phyloP scores from a whole-genome alignment of 2,113 vertebrate genomes.

The Epinephelus lanceolatus region DNA sequence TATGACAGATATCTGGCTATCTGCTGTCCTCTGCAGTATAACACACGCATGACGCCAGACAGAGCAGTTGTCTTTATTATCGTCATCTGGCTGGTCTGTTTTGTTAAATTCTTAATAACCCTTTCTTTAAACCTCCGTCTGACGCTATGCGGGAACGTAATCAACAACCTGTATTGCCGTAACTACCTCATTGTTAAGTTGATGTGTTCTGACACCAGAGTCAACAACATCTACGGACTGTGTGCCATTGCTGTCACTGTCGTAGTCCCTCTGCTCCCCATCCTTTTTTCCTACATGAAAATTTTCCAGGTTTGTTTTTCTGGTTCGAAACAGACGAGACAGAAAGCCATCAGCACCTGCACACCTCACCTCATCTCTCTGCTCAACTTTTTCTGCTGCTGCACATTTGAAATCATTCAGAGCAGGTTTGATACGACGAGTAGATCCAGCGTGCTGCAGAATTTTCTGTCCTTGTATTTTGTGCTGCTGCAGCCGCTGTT shows the following conservation, averaged over 20 bases:
- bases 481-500: conserved; percentile 25
- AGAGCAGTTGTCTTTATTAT: conserved; percentile 5
- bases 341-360: conserved; percentile 57
- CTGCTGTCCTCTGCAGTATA: conserved; percentile 48
- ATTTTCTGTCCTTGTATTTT: conserved; percentile 20
- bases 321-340: conserved; percentile 1
- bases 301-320: conserved; percentile 34
- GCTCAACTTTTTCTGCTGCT: conserved; percentile 26
- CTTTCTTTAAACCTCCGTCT: background rate
- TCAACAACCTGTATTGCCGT: conserved; percentile 29
- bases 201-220: conserved; percentile 22
- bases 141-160: conserved; percentile 33
- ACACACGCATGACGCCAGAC: background rate
- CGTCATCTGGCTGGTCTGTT: conserved; percentile 58
- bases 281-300: conserved; percentile 21
- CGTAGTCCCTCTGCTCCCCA: conserved; percentile 17
- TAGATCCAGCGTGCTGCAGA: background rate
- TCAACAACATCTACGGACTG: conserved; percentile 48
- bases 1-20: conserved; percentile 64
- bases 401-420: conserved; percentile 30
- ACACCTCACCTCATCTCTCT: conserved; percentile 42
- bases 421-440: conserved; percentile 17
- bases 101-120: background rate
- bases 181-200: conserved; percentile 43
- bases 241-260: background rate